Evolutionary conservation across 30 jellyfish, hydroid and myxozoan genomes (phyloP).

Genomic region (Aurelia aurita complex sp. Pacific): DNA sequence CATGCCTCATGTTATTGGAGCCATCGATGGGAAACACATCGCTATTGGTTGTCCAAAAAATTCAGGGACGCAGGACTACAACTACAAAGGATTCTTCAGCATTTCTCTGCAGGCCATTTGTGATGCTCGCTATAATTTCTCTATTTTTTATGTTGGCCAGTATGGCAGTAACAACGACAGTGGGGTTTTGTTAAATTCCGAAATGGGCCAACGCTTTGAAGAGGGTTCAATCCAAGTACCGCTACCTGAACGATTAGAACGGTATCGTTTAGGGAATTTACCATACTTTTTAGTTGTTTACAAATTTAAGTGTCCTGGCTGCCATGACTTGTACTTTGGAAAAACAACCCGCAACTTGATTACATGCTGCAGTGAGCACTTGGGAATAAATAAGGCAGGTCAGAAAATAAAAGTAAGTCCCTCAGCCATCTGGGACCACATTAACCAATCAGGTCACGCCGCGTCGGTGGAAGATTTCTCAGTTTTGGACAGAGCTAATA

Average conservation of each 20-base stretch:
- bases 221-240: constrained; percentile 30
- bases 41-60: constrained; percentile 61
- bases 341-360: too few species aligned
- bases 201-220: constrained; percentile 52
- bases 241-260: constrained; percentile 7
- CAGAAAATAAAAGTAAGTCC: too few species aligned
- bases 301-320: too few species aligned
- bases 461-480: too few species aligned
- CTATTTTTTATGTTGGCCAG: constrained; percentile 43
- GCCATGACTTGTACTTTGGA: too few species aligned
- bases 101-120: constrained; percentile 63
- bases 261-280: constrained; percentile 11
- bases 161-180: constrained; percentile 60
- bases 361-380: too few species aligned
- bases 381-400: too few species aligned
- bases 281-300: constrained; percentile 62
- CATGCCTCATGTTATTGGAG: constrained; percentile 82
- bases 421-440: too few species aligned
- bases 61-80: constrained; percentile 38
- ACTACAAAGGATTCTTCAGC: constrained; percentile 57
- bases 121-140: constrained; percentile 61
- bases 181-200: constrained; percentile 51
- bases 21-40: constrained; percentile 79
- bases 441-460: too few species aligned
- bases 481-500: too few species aligned